Conservation (phyloP, 1,140 invertebrate species). For the Neodiprion pinetum region DNA sequence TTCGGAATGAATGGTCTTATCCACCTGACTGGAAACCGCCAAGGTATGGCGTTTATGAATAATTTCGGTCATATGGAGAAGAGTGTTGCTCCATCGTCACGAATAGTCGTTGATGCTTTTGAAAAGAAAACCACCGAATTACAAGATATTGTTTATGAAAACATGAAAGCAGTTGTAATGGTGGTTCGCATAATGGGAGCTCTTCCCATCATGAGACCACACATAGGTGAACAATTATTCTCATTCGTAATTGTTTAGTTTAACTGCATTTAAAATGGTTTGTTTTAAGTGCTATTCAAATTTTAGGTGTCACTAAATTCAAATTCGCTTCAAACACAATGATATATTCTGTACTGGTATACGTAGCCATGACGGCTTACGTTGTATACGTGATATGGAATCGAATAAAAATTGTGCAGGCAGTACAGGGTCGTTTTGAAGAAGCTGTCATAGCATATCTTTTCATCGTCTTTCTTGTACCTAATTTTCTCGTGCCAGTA, state of each 20-base stretch:
- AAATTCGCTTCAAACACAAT: constrained; percentile 60
- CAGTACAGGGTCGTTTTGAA: constrained; percentile 70
- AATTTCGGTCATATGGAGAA: neutral
- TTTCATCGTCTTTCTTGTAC: constrained; percentile 71
- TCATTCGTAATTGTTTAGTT: neutral
- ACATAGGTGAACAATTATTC: neutral
- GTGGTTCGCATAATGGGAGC: constrained; percentile 66
- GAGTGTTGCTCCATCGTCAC: neutral
- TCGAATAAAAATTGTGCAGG: constrained; percentile 22
- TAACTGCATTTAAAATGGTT: neutral
- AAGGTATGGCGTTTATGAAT: neutral
- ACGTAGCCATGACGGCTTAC: constrained; percentile 51
- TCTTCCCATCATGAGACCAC: constrained; percentile 62
- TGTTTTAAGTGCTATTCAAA: neutral
- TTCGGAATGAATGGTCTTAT: constrained; percentile 4
- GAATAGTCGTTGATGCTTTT: neutral
- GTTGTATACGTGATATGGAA: constrained; percentile 32
- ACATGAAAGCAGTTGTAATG: constrained; percentile 66
- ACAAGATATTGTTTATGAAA: constrained; percentile 64
- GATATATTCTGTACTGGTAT: constrained; percentile 65
- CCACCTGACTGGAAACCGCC: neutral
- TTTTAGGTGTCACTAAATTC: constrained; percentile 58
- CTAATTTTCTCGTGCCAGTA: constrained; percentile 66
- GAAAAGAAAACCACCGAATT: neutral
- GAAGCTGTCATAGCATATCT: constrained; percentile 74